These are phyloP conservation scores for Todiramphus chloris DNA, from an alignment of 2,113 vertebrate genomes.

Conservation along the genomic window DNA sequence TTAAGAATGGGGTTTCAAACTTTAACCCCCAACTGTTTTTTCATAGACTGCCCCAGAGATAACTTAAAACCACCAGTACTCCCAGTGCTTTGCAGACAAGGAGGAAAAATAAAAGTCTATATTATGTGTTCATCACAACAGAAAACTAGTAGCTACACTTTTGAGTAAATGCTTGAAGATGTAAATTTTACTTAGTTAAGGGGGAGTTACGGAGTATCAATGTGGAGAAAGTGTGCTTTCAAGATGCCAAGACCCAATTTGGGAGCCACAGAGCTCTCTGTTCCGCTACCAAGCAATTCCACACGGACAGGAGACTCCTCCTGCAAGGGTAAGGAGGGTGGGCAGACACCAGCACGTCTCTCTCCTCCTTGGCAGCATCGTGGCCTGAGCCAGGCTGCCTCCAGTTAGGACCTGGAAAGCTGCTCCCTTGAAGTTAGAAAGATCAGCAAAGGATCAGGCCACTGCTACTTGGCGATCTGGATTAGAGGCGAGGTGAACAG, in stretches of 20 bases:
- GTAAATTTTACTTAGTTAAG: background rate
- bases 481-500: background rate
- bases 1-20: background rate
- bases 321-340: background rate
- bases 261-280: background rate
- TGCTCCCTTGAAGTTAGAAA: background rate
- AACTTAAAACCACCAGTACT: background rate
- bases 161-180: background rate
- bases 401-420: background rate
- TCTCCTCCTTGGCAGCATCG: background rate
- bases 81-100: background rate
- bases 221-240: background rate
- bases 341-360: background rate
- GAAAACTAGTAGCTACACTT: background rate
- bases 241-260: background rate
- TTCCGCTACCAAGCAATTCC: background rate
- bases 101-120: background rate
- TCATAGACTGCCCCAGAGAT: background rate
- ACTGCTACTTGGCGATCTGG: background rate
- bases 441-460: background rate
- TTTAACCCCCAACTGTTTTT: background rate
- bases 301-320: rapidly evolving
- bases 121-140: background rate
- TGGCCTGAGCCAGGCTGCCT: background rate
- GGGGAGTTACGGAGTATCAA: background rate